Percentiles rank a stretch among this genome's conserved stretches.
phyloP scores from a whole-genome alignment of 2,113 vertebrate species.

The Rhegmatorhina hoffmannsi region DNA sequence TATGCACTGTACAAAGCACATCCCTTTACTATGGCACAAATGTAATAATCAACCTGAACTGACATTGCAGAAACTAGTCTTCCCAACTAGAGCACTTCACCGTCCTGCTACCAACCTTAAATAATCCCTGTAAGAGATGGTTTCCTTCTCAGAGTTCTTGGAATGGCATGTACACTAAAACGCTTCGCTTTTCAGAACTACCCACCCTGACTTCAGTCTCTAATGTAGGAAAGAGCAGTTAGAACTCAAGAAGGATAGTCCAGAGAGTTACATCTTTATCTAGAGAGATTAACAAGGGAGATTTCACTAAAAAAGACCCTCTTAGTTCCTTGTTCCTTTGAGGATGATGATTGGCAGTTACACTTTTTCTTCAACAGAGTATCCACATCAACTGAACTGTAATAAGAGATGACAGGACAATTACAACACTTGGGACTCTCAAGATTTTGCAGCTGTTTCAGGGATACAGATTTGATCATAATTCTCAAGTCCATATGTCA shows the following conservation, averaged over 20 bases:
- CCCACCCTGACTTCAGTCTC: not conserved
- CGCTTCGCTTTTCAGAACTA: not conserved
- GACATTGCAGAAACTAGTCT: not conserved
- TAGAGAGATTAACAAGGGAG: not conserved
- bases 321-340: not conserved
- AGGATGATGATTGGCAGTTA: not conserved
- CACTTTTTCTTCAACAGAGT: not conserved
- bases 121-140: not conserved
- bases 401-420: not conserved
- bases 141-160: not conserved
- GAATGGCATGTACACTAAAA: not conserved
- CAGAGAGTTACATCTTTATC: not conserved
- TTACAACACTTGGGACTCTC: not conserved
- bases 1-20: not conserved
- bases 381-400: not conserved
- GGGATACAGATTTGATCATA: not conserved
- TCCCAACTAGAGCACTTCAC: not conserved
- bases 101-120: not conserved
- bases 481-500: not conserved
- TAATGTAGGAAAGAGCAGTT: not conserved
- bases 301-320: not conserved
- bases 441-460: not conserved
- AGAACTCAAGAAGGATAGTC: not conserved
- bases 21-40: not conserved
- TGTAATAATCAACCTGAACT: not conserved